phyloP scores from a whole-genome alignment of 2,888 invertebrate species.

The Pristionchus maxplancki region DNA sequence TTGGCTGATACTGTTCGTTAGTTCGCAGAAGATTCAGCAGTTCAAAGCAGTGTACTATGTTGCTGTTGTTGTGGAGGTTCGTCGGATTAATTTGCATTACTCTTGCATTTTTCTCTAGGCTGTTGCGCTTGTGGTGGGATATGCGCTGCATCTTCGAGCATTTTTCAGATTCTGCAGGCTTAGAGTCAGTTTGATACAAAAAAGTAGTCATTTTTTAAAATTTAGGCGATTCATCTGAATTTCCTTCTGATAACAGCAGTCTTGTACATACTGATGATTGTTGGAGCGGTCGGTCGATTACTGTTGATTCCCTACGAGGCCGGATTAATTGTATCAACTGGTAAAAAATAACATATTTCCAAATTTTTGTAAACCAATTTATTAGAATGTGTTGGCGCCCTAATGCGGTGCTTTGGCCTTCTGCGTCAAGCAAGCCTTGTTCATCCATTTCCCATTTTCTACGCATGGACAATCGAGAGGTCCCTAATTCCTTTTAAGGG shows the following conservation, averaged over 20 bases:
- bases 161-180: neutral
- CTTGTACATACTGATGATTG: neutral
- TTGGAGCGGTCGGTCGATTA: neutral
- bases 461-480: neutral
- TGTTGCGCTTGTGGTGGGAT: neutral
- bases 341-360: neutral
- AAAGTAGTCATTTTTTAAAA: neutral
- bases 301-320: neutral
- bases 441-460: neutral
- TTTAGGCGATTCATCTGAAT: neutral
- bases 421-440: neutral
- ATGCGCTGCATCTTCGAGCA: neutral
- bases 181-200: neutral
- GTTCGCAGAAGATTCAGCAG: neutral
- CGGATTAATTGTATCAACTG: neutral
- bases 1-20: neutral
- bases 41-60: neutral
- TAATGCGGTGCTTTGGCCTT: neutral
- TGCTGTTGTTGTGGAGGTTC: neutral
- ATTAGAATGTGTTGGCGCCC: neutral
- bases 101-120: neutral
- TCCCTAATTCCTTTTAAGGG: neutral
- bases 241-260: neutral
- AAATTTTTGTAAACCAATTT: neutral
- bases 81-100: too few relatives aligned